Base-by-base conservation (phyloP, 64 coral and sea anemone genomes). In the Porites lutea region DNA sequence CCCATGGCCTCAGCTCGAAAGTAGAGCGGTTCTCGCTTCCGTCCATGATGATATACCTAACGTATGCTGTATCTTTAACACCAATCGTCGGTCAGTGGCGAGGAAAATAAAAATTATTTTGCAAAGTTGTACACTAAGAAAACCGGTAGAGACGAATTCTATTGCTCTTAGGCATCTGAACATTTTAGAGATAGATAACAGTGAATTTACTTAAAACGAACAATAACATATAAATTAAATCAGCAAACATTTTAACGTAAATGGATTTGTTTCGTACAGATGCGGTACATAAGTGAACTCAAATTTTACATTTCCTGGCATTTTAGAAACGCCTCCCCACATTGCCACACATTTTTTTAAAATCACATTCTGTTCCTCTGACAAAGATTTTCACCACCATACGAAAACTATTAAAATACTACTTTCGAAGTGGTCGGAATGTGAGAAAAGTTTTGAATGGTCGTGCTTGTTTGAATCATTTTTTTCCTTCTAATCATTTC, bases 151-250 rank as follows among this genome's bases (percentile, higher is more conserved):
- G 7, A 57, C 54, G 54, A 57, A 7, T 57, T 57, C 54, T 57
- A 50, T 76, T 0, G 73, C 73, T 76, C 51, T 76, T 14, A 76
- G 73, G 73, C 73, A 76, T 51, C 73, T 76, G 18, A 76, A 76
- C 73, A 48, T 51, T 51, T 76, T 80, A 60, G 4, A 22, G 21
- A 20, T 27, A 80, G 62, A 84, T 84, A 69, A 84, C 81, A 68
- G n/a, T 18, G n/a, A 82, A 82, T 82, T 82, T 65, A 49, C 79
- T 64, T 65, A 47, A 49, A 48, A 19, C 66, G 79, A 84, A 84
- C 80, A 68, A 84, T 51, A 84, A 68, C 18, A 67, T 66, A n/a
- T 84, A 84, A 84, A 84, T 84, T 84, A 65, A 68, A 69, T 69
- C 47, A 48, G 45, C 61, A 82, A 84, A 84, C 63, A 65, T 22